These are phyloP conservation scores for Sinonovacula constricta DNA, from an alignment of 1,140 invertebrate species.

Conservation along the genomic window DNA sequence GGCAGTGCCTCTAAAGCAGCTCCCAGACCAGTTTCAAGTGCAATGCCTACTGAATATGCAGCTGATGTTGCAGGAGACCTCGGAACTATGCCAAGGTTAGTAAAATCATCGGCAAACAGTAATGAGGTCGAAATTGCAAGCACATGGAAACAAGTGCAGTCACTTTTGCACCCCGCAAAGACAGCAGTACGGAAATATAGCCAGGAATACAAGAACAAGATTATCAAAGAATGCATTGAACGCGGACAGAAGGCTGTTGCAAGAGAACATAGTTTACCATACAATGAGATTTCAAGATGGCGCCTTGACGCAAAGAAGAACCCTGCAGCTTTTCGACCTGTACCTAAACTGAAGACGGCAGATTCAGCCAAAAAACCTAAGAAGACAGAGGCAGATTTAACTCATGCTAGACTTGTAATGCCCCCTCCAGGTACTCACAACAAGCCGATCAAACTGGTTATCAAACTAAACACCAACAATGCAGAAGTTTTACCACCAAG, in stretches of 20 bases:
- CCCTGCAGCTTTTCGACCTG: not conserved
- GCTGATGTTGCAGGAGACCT: conserved; percentile 38
- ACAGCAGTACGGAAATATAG: conserved; percentile 19
- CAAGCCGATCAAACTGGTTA: conserved; percentile 34
- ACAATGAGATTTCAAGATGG: conserved; percentile 49
- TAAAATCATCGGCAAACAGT: conserved; percentile 7
- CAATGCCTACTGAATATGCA: conserved; percentile 8
- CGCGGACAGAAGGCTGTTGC: conserved; percentile 35
- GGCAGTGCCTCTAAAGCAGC: too few relatives aligned
- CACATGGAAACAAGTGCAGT: conserved; percentile 48
- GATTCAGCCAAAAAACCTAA: not conserved
- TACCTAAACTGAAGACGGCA: not conserved
- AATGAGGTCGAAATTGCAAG: conserved; percentile 40
- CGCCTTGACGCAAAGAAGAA: conserved; percentile 28
- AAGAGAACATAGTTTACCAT: conserved; percentile 30
- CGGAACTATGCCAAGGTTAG: conserved; percentile 43
- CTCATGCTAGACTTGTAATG: too few relatives aligned
- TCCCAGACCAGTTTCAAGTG: not conserved
- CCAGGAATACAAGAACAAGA: conserved; percentile 33
- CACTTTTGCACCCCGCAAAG: conserved; percentile 31
- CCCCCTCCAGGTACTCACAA: not conserved
- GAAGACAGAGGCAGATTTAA: not conserved
- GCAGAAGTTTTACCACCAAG: not conserved
- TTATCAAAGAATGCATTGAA: conserved; percentile 30
- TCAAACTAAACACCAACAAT: conserved; percentile 16